These are phyloP conservation scores for Fopius arisanus DNA, from an alignment of 1,140 invertebrate genomes.

Conservation along the genomic window DNA sequence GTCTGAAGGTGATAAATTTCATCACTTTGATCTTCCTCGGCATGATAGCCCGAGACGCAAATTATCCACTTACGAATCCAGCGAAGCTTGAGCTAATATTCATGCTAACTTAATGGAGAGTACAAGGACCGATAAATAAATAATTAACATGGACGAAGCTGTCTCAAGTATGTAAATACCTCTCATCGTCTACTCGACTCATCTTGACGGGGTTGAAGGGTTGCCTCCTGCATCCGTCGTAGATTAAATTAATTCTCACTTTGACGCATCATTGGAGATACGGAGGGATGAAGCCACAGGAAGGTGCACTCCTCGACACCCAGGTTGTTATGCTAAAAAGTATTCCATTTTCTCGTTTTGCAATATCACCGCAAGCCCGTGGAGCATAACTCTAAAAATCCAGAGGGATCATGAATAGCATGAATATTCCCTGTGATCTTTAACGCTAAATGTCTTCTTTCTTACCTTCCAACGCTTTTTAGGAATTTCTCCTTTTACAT, in stretches of 20 bases:
- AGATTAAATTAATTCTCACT: slow-evolving; percentile 10
- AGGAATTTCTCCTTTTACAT: not conserved
- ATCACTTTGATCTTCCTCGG: not conserved
- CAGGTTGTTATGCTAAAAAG: not conserved
- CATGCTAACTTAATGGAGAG: not conserved
- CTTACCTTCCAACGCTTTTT: not conserved
- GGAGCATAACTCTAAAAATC: not conserved
- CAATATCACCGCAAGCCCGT: not conserved
- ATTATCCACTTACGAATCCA: not conserved
- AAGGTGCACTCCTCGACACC: not conserved
- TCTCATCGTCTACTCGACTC: not conserved
- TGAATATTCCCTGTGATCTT: slow-evolving; percentile 4
- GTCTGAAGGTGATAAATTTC: not conserved
- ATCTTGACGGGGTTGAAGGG: not conserved
- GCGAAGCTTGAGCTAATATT: not conserved
- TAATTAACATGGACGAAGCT: not conserved
- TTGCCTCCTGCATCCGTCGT: not conserved
- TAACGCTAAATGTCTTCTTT: not conserved
- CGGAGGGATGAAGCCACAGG: not conserved
- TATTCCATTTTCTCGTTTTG: not conserved
- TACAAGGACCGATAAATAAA: slow-evolving; percentile 7
- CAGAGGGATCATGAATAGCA: not conserved
- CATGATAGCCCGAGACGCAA: not conserved
- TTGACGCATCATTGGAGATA: slow-evolving; percentile 8
- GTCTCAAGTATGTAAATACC: not conserved